phyloP scores from a whole-genome alignment of 2,113 vertebrate species.

The Aepyceros melampus region DNA sequence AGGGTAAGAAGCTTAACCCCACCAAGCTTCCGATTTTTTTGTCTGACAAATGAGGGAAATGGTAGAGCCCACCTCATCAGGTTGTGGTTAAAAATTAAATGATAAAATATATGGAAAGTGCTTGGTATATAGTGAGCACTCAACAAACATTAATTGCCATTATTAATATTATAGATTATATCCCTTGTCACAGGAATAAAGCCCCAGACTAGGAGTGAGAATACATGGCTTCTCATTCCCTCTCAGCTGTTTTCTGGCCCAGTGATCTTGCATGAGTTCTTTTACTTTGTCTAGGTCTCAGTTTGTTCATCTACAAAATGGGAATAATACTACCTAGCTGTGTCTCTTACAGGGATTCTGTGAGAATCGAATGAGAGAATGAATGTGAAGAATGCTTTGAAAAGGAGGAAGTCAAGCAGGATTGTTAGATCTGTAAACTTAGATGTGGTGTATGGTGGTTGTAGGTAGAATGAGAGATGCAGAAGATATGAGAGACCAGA shows the following conservation, averaged over 20 bases:
- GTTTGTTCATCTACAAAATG: not conserved
- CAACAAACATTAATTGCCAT: not conserved
- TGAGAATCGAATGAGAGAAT: not conserved
- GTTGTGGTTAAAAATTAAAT: not conserved
- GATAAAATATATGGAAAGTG: not conserved
- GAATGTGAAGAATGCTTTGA: not conserved
- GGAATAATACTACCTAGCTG: not conserved
- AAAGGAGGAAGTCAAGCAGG: not conserved
- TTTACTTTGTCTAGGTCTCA: not conserved
- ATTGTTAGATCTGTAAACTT: not conserved
- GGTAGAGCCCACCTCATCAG: not conserved
- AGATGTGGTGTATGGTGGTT: not conserved
- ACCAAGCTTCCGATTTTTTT: not conserved
- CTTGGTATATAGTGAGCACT: not conserved
- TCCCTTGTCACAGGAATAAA: not conserved
- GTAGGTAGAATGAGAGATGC: not conserved
- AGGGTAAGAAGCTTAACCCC: not conserved
- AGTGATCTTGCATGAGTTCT: not conserved
- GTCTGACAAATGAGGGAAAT: not conserved
- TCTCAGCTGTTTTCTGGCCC: not conserved
- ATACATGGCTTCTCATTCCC: not conserved
- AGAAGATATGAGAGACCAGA: not conserved
- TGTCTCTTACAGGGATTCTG: not conserved
- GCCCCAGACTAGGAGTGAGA: not conserved
- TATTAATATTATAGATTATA: not conserved